Evolutionary conservation across 1,140 invertebrate species (phyloP), one percentile per base, ranked within the genome.

Genomic region (Yoshiicerus persimilis): DNA sequence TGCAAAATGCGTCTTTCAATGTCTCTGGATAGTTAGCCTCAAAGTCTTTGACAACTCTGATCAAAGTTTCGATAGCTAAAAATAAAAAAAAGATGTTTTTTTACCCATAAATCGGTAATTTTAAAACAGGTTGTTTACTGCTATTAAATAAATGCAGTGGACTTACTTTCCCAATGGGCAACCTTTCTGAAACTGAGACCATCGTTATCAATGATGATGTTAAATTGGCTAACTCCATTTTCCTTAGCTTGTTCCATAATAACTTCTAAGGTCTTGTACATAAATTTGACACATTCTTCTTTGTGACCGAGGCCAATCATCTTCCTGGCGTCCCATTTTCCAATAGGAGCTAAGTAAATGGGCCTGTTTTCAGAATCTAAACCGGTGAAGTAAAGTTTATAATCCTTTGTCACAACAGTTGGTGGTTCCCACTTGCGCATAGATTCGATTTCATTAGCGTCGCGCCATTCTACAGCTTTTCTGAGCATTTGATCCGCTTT

Each of bases 161-260:
- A 41, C 87, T 85, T 85, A 88, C 87, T 86, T 34, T 88, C 88
- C 88, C 88, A 88, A 84, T 88, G 88, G 23, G 88, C 88, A 39
- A 86, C 84, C 38, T 88, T 88, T 41, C 85, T 75, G 32, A 88
- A 88, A 41, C 64, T 80, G 25, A 88, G 75, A 36, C 85, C 88
- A 30, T 70, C 66, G 34, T 86, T 77, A 41, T 88, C 88, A 25
- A 86, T 36, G 56, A 88, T 88, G 64, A 86, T 36, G 23, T 39
- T 77, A 27, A 88, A 88, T 75, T 88, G 84, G 32, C 36, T 83
- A 32, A 64, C 84, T 27, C 88, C 88, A 23, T 77, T 25, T 32
- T 56, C 30, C 75, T 64, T 86, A 13, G 34, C 75, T 25, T 80
- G 13, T 11, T 86, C 70, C 88, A 88, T 80, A 25, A 88, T 88